A percentile compares a stretch with the other conserved stretches of the same genome.
phyloP scores from a whole-genome alignment of 2,888 invertebrate species.

The Cinara cedri region DNA sequence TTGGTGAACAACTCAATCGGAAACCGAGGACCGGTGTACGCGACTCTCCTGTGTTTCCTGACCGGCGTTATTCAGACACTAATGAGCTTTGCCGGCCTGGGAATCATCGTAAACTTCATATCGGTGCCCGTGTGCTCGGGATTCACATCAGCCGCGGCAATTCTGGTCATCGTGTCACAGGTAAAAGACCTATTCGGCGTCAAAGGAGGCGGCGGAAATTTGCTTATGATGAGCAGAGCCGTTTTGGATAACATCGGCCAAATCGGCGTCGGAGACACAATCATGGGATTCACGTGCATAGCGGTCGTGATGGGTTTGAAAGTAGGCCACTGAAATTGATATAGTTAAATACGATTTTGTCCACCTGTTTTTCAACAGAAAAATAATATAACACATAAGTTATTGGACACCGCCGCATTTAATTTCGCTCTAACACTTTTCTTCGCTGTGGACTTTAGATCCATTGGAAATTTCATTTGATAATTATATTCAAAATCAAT shows the following conservation, averaged over 20 bases:
- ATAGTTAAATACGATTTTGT: not conserved
- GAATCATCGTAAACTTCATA: slow-evolving; percentile 85
- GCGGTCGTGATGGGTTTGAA: slow-evolving; percentile 75
- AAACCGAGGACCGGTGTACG: slow-evolving; percentile 70
- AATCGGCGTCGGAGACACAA: slow-evolving; percentile 74
- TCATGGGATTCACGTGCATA: slow-evolving; percentile 78
- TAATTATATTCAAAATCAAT: too few relatives aligned
- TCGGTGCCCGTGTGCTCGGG: slow-evolving; percentile 88
- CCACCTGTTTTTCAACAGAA: not conserved
- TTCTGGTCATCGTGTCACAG: slow-evolving; percentile 86
- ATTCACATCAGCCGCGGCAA: slow-evolving; percentile 86
- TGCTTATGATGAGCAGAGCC: slow-evolving; percentile 78
- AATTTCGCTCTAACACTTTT: too few relatives aligned
- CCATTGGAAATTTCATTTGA: too few relatives aligned
- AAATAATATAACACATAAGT: too few relatives aligned
- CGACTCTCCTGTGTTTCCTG: slow-evolving; percentile 77
- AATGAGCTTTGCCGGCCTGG: slow-evolving; percentile 83
- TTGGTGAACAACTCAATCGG: slow-evolving; percentile 80
- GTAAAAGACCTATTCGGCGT: slow-evolving; percentile 82
- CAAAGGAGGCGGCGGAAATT: slow-evolving; percentile 74
- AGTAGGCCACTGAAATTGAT: slow-evolving; percentile 58
- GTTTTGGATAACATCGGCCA: slow-evolving; percentile 72
- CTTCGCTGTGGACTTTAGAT: too few relatives aligned
- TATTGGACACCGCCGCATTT: too few relatives aligned
- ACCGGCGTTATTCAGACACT: slow-evolving; percentile 76